Base-by-base conservation (phyloP, 2,113 vertebrate genomes). In the Origma solitaria region DNA sequence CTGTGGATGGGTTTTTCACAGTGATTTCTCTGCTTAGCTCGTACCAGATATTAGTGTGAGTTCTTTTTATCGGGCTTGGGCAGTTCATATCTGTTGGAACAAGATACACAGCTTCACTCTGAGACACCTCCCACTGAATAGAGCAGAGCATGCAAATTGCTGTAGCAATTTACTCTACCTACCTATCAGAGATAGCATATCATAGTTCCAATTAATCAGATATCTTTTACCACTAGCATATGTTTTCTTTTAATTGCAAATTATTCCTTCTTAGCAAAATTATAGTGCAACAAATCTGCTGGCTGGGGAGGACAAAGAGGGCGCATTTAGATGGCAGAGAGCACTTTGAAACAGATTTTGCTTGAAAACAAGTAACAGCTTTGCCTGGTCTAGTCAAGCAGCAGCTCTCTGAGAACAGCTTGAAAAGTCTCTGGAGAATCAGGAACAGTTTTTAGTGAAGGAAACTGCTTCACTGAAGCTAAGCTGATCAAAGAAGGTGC, bases 101-200 rank as follows among this genome's bases (percentile, higher is more conserved):
- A 75, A 86, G 61, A 64, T 30, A 49, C 12, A 66, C 14, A 76
- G 27, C 44, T 81, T 81, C 51, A 50, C 57, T 56, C 81, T 44
- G 65, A 92, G 76, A 56, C 90, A 79, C 95, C 96, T 96, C 96
- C 96, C 94, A 95, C 93, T 20, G 27, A 95, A 78, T 0, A 71
- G 33, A 57, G 44, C 7, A 62, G 24, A 86, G 42, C 11, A 78
- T n/a, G 44, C 20, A 86, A 78, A 88, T 50, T 47, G 31, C 27
- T 49, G 23, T 45, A 27, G 37, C 25, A 64, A 37, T 62, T 69
- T 27, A 40, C 3, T 33, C 53, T 9, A 70, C 33, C 31, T 49
- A 47, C 17, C 4, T 49, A 50, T 57, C 54, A 86, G 82, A 93
- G 44, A 37, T 40, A 35, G 15, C 13, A 73, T 53, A 31, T 83